Conservation (phyloP, 1,140 invertebrate species). For the Diabrotica virgifera region DNA sequence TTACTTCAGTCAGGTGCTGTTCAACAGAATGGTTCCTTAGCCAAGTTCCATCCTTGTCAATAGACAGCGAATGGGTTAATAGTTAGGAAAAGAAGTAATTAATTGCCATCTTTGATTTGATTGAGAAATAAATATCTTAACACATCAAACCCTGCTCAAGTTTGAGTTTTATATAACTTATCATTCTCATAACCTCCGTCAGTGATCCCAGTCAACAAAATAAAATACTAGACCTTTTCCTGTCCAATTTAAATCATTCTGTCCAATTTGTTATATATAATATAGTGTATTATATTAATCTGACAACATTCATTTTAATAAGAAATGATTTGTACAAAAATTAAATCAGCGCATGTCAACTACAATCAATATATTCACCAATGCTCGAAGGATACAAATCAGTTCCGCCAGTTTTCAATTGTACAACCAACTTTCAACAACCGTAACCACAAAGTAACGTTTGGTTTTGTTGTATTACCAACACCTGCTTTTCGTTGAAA, state of each 20-base stretch:
- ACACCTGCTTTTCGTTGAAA: background rate
- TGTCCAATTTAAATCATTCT: slow-evolving; percentile 41
- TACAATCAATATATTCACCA: slow-evolving; percentile 4
- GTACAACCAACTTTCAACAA: background rate
- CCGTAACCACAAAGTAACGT: background rate
- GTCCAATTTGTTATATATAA: slow-evolving; percentile 33
- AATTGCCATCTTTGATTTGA: background rate
- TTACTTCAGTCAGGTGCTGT: too few species aligned
- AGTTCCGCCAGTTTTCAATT: background rate
- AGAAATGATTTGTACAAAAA: slow-evolving; percentile 10
- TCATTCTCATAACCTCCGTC: slow-evolving; percentile 20
- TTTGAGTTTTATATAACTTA: background rate
- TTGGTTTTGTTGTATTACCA: background rate
- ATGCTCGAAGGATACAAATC: background rate
- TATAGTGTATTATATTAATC: slow-evolving; percentile 26
- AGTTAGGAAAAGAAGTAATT: background rate
- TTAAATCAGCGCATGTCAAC: slow-evolving; percentile 12
- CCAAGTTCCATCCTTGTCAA: too few species aligned
- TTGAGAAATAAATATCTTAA: background rate
- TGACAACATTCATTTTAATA: slow-evolving; percentile 9
- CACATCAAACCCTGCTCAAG: background rate
- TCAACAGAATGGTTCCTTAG: too few species aligned
- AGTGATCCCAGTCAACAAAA: slow-evolving; percentile 32
- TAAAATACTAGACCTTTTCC: slow-evolving; percentile 40
- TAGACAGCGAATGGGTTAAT: too few species aligned